These are phyloP conservation scores for Globodera ellingtonae DNA, from an alignment of 1,140 invertebrate genomes.

Conservation along the genomic window DNA sequence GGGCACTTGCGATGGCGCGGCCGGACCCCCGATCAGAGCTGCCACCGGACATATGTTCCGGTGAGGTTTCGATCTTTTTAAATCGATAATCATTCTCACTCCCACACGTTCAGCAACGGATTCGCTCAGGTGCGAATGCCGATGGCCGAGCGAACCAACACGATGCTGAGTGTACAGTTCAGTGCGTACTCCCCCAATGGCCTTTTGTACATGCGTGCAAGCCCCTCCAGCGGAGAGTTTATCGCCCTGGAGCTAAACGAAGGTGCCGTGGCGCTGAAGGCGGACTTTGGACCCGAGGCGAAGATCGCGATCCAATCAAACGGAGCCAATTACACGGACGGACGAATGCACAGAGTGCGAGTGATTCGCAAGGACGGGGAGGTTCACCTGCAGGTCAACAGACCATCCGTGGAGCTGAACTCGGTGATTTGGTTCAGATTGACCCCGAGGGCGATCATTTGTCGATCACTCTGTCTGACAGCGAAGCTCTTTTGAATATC, in stretches of 20 bases:
- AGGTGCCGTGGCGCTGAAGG: constrained; percentile 52
- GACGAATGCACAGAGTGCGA: constrained; percentile 55
- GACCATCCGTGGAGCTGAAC: constrained; percentile 5
- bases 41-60: constrained; percentile 60
- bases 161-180: constrained; percentile 57
- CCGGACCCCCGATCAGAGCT: constrained; percentile 38
- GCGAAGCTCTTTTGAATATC: constrained; percentile 51
- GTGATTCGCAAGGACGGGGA: constrained; percentile 55
- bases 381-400: constrained; percentile 53
- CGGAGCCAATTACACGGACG: constrained; percentile 54
- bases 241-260: constrained; percentile 54
- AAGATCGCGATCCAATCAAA: constrained; percentile 49
- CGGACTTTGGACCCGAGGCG: constrained; percentile 53
- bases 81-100: neutral
- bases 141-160: constrained; percentile 54
- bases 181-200: constrained; percentile 60
- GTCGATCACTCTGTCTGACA: constrained; percentile 40
- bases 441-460: constrained; percentile 40
- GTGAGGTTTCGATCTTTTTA: constrained; percentile 38
- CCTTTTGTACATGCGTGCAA: constrained; percentile 64
- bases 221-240: constrained; percentile 53
- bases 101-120: constrained; percentile 51
- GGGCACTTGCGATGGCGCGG: constrained; percentile 58
- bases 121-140: constrained; percentile 57
- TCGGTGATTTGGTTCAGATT: constrained; percentile 28